Evolutionary conservation across 2,888 invertebrate species (phyloP), one percentile per base, ranked within the genome.

Genomic region (Molorchus minor): DNA sequence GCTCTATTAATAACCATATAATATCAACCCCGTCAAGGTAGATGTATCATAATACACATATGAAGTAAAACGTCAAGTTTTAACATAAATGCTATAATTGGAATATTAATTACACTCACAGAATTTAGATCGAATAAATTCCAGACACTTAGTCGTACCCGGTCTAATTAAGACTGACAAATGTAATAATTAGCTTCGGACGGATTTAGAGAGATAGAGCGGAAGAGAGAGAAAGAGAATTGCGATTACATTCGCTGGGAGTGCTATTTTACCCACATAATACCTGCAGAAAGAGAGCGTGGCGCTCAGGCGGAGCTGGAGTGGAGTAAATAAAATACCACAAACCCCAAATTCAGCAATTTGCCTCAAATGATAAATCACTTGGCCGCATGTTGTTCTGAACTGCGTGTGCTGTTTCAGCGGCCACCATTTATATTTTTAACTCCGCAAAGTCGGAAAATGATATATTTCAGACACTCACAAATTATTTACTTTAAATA

Each of bases 261-360:
- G 49, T 36, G 19, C 38, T 30, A 44, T 57, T 51, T 51, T 51
- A 36, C 25, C 49, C 51, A 19, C 54, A 58, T 58, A 58, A 62
- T 62, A 62, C 61, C 61, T 62, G 61, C 41, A 57, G 49, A 45
- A 51, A 57, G 51, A 51, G 49, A 49, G 44, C 15, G 21, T 35
- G 29, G 44, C 19, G 15, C 46, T 16, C 58, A 38, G 41, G 20
- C 33, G 16, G 33, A 56, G 38, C 47, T 20, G 25, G 49, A 36
- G 45, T 17, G 73, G 71, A 76, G 76, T 77, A 77, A 78, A 80
- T 79, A 80, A 80, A 79, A 77, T 74, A 64, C 78, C 77, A 71
- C 78, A 79, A 78, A 78, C 73, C 77, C 76, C 77, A 78, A 78
- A 80, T 80, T 79, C 79, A 79, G 80, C 80, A 79, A 80, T 80